Base-by-base conservation (phyloP, 2,113 vertebrate genomes). In the Prunella himalayana region DNA sequence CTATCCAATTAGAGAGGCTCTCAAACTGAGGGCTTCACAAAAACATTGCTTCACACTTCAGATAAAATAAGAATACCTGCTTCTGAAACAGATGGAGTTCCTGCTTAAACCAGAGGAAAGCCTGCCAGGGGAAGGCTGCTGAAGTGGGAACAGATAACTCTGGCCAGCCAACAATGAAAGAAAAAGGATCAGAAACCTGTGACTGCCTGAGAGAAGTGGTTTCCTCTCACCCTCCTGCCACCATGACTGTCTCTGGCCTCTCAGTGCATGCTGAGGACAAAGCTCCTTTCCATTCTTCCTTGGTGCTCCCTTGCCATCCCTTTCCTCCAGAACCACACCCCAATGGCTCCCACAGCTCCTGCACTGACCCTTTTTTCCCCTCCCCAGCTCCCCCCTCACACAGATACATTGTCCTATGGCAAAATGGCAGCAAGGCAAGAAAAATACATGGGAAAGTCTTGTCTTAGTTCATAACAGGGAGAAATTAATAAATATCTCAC, bases 361-460 rank as follows among this genome's bases (percentile, higher is more conserved):
- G 47, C 30, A 3, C 51, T 0, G 8, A 0, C 13, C 6, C 11
- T 8, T 19, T 21, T 4, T 15, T 5, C 15, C 7, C 35, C n/a
- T 51, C 11, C 16, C 47, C 37, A 51, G 18, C 9, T 18, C 8
- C n/a, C n/a, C n/a, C 49, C 47, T 21, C 61, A 3, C 10, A 27
- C 56, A 80, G 18, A 19, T 0, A 18, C 10, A 13, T 8, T 11
- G 15, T n/a, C 41, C 70, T 18, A 3, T 4, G 30, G 37, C 64
- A 89, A 11, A 37, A 49, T 0, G 1, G 44, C 5, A 69, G 35
- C 39, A 60, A 53, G 35, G 45, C 42, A 59, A 28, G 25, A 6
- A 39, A 87, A 70, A 35, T 2, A 6, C 35, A 1, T 0, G 20
- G 44, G 17, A 3, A 60, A 41, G 13, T 8, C 59, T 23, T 44